A percentile compares a stretch with the other conserved stretches of the same genome.
These are phyloP conservation scores for Cosmorhoe ocellata DNA, from an alignment of 2,888 invertebrate species.

Conservation along the genomic window DNA sequence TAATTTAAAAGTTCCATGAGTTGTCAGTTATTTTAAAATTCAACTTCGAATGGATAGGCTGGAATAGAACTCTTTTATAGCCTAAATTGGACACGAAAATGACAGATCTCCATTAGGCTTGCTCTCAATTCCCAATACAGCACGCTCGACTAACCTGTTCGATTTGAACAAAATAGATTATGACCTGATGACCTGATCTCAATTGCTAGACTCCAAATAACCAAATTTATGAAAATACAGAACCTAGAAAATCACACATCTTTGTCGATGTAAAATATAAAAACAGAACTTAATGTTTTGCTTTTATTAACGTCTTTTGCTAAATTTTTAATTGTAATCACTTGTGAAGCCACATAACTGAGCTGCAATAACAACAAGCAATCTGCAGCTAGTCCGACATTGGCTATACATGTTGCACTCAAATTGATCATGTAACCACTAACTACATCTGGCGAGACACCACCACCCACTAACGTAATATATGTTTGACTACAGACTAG, in stretches of 20 bases:
- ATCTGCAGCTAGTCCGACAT: slow-evolving; percentile 25
- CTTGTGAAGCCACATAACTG: not conserved
- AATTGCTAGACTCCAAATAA: no score
- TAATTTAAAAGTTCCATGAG: no score
- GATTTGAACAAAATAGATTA: not conserved
- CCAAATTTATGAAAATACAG: no score
- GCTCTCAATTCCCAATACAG: not conserved
- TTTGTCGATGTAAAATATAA: not conserved
- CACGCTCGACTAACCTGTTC: not conserved
- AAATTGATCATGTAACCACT: slow-evolving; percentile 30
- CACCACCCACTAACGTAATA: slow-evolving; percentile 12
- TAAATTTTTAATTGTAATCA: not conserved
- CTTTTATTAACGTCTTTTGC: no score
- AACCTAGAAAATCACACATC: no score
- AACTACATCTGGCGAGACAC: slow-evolving; percentile 21
- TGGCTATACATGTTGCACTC: slow-evolving; percentile 24
- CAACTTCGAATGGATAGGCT: not conserved
- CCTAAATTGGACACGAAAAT: not conserved
- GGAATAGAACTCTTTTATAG: slow-evolving; percentile 2
- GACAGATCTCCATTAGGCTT: not conserved
- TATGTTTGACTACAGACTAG: no score
- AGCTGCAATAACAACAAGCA: slow-evolving; percentile 10
- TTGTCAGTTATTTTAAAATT: not conserved
- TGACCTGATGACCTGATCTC: no score
- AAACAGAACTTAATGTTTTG: no score